These are phyloP conservation scores for Margaritifera margaritifera DNA, from an alignment of 2,888 invertebrate genomes.

Conservation along the genomic window DNA sequence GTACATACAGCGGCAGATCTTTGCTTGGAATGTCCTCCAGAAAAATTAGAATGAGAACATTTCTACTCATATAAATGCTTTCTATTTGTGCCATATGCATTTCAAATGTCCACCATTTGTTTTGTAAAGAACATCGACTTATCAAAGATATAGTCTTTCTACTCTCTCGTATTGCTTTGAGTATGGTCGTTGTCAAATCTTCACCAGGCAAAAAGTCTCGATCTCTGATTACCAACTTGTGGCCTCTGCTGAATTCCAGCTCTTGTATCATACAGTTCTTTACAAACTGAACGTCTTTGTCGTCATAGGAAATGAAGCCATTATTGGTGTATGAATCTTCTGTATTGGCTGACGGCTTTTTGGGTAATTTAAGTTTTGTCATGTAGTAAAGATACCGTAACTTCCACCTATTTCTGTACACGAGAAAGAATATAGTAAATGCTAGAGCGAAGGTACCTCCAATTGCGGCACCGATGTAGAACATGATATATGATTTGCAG, in stretches of 20 bases:
- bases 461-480: conserved; percentile 15
- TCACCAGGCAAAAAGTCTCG: conserved; percentile 47
- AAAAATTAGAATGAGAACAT: conserved; percentile 32
- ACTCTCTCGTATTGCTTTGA: conserved; percentile 42
- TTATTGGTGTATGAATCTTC: conserved; percentile 34
- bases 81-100: conserved; percentile 46
- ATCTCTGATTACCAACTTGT: conserved; percentile 29
- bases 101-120: conserved; percentile 51
- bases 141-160: conserved; percentile 47
- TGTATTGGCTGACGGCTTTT: neutral
- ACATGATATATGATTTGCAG: conserved; percentile 19
- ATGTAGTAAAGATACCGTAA: conserved; percentile 34
- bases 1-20: conserved; percentile 22
- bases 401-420: conserved; percentile 28
- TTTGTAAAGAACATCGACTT: conserved; percentile 36
- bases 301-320: conserved; percentile 48
- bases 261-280: conserved; percentile 26
- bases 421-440: conserved; percentile 10
- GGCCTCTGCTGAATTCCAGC: conserved; percentile 27
- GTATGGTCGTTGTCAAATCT: conserved; percentile 43
- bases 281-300: conserved; percentile 34
- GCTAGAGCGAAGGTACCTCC: conserved; percentile 12
- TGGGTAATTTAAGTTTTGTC: conserved; percentile 25
- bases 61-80: conserved; percentile 29
- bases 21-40: conserved; percentile 33